phyloP scores from a whole-genome alignment of 2,797 vertebrate genomes.

The Lutjanus campechanus region DNA sequence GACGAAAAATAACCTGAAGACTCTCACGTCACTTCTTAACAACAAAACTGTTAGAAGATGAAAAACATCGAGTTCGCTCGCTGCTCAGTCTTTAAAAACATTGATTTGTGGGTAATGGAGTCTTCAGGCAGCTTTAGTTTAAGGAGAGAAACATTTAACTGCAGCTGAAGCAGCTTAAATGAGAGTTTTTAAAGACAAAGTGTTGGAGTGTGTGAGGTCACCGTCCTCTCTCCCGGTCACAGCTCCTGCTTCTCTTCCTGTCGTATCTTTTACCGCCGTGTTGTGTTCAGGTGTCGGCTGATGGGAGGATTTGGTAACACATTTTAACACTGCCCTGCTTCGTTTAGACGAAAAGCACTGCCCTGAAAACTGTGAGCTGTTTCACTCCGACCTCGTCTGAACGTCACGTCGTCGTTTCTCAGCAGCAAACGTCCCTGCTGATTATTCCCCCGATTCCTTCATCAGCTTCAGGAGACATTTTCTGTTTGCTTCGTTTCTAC shows the following conservation, averaged over 20 bases:
- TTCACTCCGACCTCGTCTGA: conserved; percentile 26
- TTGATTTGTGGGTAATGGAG: too few relatives aligned
- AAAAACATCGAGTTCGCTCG: too few relatives aligned
- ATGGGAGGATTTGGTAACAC: conserved; percentile 12
- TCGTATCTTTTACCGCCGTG: not conserved
- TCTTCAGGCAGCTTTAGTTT: too few relatives aligned
- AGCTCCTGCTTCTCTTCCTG: not conserved
- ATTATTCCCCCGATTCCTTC: not conserved
- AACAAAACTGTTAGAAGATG: too few relatives aligned
- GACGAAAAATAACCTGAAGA: too few relatives aligned
- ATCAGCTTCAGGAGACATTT: not conserved
- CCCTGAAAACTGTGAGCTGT: conserved; percentile 43
- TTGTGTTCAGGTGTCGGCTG: conserved; percentile 44
- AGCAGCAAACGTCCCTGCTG: not conserved
- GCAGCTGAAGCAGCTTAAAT: too few relatives aligned
- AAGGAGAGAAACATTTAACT: too few relatives aligned
- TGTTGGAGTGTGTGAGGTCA: not conserved
- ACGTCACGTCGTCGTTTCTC: not conserved
- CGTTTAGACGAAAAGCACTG: conserved; percentile 58
- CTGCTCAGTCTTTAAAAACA: too few relatives aligned
- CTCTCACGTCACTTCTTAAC: too few relatives aligned
- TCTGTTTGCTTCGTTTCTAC: not conserved
- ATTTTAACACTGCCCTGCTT: conserved; percentile 68
- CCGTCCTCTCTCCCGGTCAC: not conserved
- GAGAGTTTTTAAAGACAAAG: not conserved